These are phyloP conservation scores for Miniopterus natalensis DNA, from an alignment of 2,113 vertebrate genomes.

Conservation along the genomic window DNA sequence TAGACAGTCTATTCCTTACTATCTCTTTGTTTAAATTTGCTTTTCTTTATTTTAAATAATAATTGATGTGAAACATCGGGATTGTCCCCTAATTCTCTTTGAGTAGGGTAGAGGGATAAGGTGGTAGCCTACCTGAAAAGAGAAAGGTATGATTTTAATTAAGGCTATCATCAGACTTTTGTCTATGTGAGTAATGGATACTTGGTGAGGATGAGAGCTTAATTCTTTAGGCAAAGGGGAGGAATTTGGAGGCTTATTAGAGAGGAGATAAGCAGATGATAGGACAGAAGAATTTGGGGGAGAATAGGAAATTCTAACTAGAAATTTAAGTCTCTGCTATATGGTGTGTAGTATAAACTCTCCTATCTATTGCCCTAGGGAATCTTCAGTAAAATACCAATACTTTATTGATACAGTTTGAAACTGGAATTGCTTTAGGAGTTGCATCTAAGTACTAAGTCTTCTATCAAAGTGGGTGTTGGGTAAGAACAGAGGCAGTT, in stretches of 20 bases:
- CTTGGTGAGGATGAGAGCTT: not conserved
- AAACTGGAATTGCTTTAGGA: slow-evolving; percentile 17
- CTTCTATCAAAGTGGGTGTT: not conserved
- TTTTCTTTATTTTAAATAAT: not conserved
- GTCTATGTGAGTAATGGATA: not conserved
- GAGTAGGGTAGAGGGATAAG: not conserved
- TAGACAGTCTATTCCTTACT: not conserved
- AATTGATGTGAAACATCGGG: not conserved
- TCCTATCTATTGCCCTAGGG: not conserved
- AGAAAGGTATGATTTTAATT: not conserved
- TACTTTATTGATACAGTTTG: not conserved
- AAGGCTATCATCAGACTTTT: not conserved
- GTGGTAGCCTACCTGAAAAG: not conserved
- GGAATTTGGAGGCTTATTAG: not conserved
- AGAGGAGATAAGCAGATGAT: not conserved
- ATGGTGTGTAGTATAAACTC: not conserved
- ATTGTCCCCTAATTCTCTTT: not conserved
- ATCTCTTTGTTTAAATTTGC: slow-evolving; percentile 4
- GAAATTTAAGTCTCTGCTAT: slow-evolving; percentile 13
- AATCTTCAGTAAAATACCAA: not conserved
- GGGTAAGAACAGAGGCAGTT: not conserved
- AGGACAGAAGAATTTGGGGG: not conserved
- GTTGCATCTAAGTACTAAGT: not conserved
- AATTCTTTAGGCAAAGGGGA: not conserved
- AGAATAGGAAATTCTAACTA: not conserved